phyloP scores from a whole-genome alignment of 2,888 invertebrate genomes.

The Acleris laterana region DNA sequence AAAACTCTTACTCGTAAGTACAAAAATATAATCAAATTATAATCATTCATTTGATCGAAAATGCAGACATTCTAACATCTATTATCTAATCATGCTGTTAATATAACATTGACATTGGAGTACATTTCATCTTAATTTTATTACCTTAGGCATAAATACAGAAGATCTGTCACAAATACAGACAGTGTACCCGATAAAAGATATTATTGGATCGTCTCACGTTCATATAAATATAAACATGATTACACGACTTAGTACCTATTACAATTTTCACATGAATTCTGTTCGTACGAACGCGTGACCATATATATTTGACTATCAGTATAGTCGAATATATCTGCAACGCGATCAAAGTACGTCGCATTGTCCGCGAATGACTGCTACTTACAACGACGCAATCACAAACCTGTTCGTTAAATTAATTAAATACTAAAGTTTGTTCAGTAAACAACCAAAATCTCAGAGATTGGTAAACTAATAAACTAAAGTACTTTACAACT shows the following conservation, averaged over 20 bases:
- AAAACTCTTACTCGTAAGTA: conserved; percentile 71
- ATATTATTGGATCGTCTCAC: too few species aligned
- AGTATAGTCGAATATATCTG: too few species aligned
- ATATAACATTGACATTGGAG: background rate
- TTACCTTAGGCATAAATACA: too few species aligned
- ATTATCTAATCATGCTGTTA: conserved; percentile 11
- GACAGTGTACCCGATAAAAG: background rate
- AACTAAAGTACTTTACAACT: conserved; percentile 12
- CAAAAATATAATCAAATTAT: conserved; percentile 60
- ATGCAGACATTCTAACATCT: background rate
- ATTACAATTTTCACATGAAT: too few species aligned
- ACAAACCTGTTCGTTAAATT: conserved; percentile 14
- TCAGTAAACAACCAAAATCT: conserved; percentile 32
- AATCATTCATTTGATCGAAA: conserved; percentile 52
- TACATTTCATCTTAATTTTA: conserved; percentile 1
- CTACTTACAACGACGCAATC: background rate
- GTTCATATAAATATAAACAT: too few species aligned
- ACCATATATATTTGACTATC: too few species aligned
- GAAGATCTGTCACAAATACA: conserved; percentile 13
- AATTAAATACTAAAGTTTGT: conserved; percentile 28
- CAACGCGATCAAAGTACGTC: too few species aligned
- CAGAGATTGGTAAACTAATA: conserved; percentile 30
- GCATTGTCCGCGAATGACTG: too few species aligned
- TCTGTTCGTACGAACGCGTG: too few species aligned
- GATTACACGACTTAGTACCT: too few species aligned